Base-by-base conservation (phyloP, 2,113 vertebrate genomes). In the Brachypodius melanocephalos region DNA sequence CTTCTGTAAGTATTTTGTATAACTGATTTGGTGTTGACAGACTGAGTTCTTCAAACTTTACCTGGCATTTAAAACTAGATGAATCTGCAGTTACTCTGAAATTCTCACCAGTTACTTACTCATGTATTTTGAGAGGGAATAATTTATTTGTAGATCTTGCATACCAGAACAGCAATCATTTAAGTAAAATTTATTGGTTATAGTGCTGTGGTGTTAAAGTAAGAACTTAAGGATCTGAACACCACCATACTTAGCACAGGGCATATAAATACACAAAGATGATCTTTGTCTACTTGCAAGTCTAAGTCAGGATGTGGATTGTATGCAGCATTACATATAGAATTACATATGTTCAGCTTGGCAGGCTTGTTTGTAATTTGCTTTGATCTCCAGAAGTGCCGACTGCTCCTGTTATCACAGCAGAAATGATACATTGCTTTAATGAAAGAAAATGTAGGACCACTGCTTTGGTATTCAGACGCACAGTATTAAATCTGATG, bases 351-450 rank as follows among this genome's bases (percentile, higher is more conserved):
- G 93, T 92, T 90, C 78, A 75, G 32, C 65, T 80, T 74, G 80
- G 55, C 82, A 86, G 72, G 40, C 67, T 69, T 80, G 72, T 74
- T 95, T 91, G 61, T 71, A 46, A 45, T 71, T 85, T 51, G 28
- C 91, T 94, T 96, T 95, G 87, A 95, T 95, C 91, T 95, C 71
- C 62, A 62, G 54, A 89, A 91, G 93, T 85, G 96, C 31, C 0
- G 67, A 94, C 71, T 94, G 59, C 31, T 91, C 66, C 94, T 96
- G 82, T 96, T 96, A 96, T 85, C 91, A 42, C 83, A 69, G 67
- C 75, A 83, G 75, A 93, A 89, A 73, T 96, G 82, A 88, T 95
- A 73, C 67, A 85, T 91, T 91, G 74, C 78, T 90, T 76, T 83
- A 82, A 91, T 85, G 85, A 90, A 96, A 91, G 80, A 72, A 88